These are phyloP conservation scores for Psettodes erumei DNA, from an alignment of 2,113 vertebrate genomes.

Conservation along the genomic window DNA sequence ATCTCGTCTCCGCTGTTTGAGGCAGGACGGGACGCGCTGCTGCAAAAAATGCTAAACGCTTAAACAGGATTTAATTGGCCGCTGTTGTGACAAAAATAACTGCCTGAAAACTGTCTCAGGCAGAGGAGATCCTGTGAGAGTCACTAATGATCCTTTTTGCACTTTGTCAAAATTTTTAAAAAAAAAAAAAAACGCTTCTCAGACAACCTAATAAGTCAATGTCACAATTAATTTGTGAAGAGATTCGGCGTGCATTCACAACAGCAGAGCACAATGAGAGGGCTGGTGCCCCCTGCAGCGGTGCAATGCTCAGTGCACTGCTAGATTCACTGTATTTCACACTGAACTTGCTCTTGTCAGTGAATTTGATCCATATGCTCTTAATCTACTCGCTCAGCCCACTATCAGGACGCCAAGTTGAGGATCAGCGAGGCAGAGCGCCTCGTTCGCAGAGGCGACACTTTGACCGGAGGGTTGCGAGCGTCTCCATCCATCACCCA, in stretches of 20 bases:
- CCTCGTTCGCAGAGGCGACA: no score
- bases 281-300: not conserved
- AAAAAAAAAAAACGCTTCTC: constrained; percentile 50
- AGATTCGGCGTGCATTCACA: not conserved
- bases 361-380: no score
- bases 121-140: constrained; percentile 55
- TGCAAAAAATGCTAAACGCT: constrained; percentile 49
- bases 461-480: no score
- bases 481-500: not conserved
- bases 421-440: no score
- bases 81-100: constrained; percentile 64
- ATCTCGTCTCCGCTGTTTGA: constrained; percentile 19
- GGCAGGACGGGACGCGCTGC: constrained; percentile 2
- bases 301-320: not conserved
- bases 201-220: constrained; percentile 45
- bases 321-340: no score
- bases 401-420: no score
- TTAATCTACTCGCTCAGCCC: no score
- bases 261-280: not conserved
- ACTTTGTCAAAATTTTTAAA: constrained; percentile 60
- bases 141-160: constrained; percentile 63
- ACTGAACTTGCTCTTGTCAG: no score
- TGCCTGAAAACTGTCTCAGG: constrained; percentile 38
- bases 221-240: constrained; percentile 55
- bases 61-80: constrained; percentile 66